Evolutionary conservation across 1,140 invertebrate genomes (phyloP), one percentile per base, ranked within the genome.

Genomic region (Diorhabda sublineata): DNA sequence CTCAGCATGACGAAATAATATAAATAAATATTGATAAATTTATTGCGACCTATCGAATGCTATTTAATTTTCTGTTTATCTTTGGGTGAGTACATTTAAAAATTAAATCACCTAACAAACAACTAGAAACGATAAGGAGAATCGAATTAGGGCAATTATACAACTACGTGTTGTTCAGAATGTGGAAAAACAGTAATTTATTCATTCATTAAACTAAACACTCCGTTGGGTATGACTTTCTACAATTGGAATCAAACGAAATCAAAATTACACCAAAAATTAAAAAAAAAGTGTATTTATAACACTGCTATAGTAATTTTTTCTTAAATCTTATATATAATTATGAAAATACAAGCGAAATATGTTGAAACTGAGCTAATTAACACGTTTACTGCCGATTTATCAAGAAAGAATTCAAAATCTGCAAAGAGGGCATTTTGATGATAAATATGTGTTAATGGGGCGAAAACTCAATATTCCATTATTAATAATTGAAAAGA

Each of bases 1-100:
- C 26, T 26, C 26, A 26, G 26, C 26, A 26, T 26, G 26, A 26
- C 26, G 26, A 26, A 26, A 26, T 26, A 26, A 26, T 26, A 26
- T 52, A 52, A 52, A 52, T n/a, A 52, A 52, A 52, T 52, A 52
- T 52, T 52, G 47, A 52, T 52, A 52, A 52, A 52, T 26, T 26
- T 26, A 26, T 26, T 26, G 26, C 26, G 26, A 52, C 47, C 47
- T 52, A 26, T 26, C 47, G n/a, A 52, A 52, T 52, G 26, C 26
- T 26, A 52, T 52, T 8, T 52, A 8, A n/a, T 8, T 52, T 52
- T 52, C n/a, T 52, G 47, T 52, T 52, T 52, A 52, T 52, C 47
- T 52, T 52, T 52, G 6, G 26, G 26, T 26, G 26, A 26, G n/a
- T 52, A 6, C 47, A 52, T 52, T 52, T 52, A 52, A 52, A 52